Evolutionary conservation across 1,140 invertebrate species (phyloP), one percentile per base, ranked within the genome.

Genomic region (Drosophila aff.): DNA sequence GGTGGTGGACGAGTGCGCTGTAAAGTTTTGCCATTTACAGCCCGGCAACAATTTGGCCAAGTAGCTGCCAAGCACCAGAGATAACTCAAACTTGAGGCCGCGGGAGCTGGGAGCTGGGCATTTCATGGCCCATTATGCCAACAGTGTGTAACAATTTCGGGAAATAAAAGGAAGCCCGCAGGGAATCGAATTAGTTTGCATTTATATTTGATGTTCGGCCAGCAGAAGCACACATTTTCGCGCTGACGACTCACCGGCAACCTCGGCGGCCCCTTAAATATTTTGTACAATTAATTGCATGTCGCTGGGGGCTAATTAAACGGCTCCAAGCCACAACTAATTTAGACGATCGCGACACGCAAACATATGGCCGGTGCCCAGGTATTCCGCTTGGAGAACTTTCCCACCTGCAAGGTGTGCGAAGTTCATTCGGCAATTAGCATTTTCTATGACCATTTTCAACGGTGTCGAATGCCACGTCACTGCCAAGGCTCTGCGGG

Each of bases 51-150:
- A 81, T 89, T 84, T 84, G 84, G 84, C 65, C 77, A 81, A 89
- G 77, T 78, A 89, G 84, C 84, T 81, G 82, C 59, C 80, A 85
- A 85, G 59, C 66, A 61, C 33, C 66, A 40, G 58, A 65, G 63
- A 81, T 80, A 78, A 68, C 62, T 79, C 76, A 68, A 67, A 64
- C 74, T 61, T 74, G 61, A 77, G 73, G 36, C 65, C 28, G 64
- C 23, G 28, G 59, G 63, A 38, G 36, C 41, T 47, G 36, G 40
- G 43, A 47, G 15, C 62, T 16, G 47, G 26, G 57, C 71, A 69
- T 79, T 86, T 82, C 53, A 86, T 82, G 81, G 55, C 72, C 71
- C 84, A 87, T 87, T 82, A 80, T 80, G 64, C 73, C 83, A 89
- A 79, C 68, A 89, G 77, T 79, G 77, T 89, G 66, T 75, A 81